Conservation (phyloP, 23 tunicate genomes). For the Phallusia fumigata region DNA sequence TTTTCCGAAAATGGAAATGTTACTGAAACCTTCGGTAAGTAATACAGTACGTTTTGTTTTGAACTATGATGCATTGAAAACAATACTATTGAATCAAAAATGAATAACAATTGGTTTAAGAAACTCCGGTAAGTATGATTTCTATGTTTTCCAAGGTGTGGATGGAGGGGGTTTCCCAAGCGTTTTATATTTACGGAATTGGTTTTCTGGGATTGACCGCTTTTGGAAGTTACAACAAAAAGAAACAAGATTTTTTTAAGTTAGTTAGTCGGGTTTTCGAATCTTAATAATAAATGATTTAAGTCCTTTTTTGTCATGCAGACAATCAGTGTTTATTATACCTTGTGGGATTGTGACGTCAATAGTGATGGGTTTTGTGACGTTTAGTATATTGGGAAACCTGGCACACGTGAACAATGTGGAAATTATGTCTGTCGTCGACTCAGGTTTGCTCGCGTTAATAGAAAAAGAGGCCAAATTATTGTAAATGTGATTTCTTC, state of each 20-base stretch:
- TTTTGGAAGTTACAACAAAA: slow-evolving; percentile 76
- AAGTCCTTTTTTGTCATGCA: not conserved
- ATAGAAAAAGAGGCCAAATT: too few relatives aligned
- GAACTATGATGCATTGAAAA: too few relatives aligned
- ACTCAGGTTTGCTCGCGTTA: too few relatives aligned
- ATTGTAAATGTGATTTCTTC: not conserved
- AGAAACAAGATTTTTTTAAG: slow-evolving; percentile 59
- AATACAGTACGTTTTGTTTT: not conserved
- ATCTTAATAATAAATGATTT: too few relatives aligned
- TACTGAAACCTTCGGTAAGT: slow-evolving; percentile 1
- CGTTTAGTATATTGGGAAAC: slow-evolving; percentile 66
- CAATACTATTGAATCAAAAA: too few relatives aligned
- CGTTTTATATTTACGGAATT: slow-evolving; percentile 53
- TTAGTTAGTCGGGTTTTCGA: slow-evolving; percentile 17
- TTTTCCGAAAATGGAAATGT: not conserved
- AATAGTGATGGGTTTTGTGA: slow-evolving; percentile 43
- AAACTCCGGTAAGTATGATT: not conserved
- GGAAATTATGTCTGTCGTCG: not conserved
- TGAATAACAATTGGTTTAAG: not conserved
- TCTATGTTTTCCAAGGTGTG: slow-evolving; percentile 40
- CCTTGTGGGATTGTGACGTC: slow-evolving; percentile 42
- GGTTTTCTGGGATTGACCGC: slow-evolving; percentile 47
- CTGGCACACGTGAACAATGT: slow-evolving; percentile 25
- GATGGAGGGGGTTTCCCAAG: slow-evolving; percentile 73
- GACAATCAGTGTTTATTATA: slow-evolving; percentile 42